phyloP scores from a whole-genome alignment of 92 coral and sea anemone genomes.

The Siderastrea siderea region DNA sequence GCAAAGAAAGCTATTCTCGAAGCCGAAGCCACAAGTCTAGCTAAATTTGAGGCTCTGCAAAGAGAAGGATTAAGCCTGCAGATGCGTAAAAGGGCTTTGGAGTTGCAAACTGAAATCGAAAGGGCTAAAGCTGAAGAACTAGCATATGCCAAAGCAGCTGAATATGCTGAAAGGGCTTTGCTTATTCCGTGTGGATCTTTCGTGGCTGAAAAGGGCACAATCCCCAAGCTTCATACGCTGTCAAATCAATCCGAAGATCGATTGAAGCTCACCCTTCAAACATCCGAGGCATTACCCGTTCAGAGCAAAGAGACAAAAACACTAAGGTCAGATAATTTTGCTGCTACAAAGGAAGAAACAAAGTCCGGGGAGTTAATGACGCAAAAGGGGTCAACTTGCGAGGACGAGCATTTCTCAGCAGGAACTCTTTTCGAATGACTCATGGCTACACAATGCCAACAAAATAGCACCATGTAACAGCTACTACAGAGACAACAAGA shows the following conservation, averaged over 20 bases:
- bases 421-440: constrained; percentile 17
- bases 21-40: constrained; percentile 51
- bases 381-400: neutral
- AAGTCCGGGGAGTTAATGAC: too few species aligned
- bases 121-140: constrained; percentile 34
- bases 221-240: too few species aligned
- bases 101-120: constrained; percentile 59
- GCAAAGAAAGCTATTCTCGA: constrained; percentile 47
- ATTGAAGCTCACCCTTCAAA: too few species aligned
- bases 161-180: too few species aligned
- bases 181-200: too few species aligned
- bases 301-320: too few species aligned
- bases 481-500: constrained; percentile 68
- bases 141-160: too few species aligned
- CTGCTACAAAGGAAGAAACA: too few species aligned
- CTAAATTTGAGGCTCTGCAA: constrained; percentile 50
- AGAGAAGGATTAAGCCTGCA: constrained; percentile 57
- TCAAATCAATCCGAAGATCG: too few species aligned
- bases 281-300: too few species aligned
- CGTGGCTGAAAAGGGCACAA: too few species aligned
- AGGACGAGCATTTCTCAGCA: constrained; percentile 2
- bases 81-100: constrained; percentile 52
- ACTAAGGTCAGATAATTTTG: too few species aligned
- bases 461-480: constrained; percentile 26
- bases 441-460: constrained; percentile 37